phyloP scores from a whole-genome alignment of 2,113 vertebrate species.

The Gallinago jamesoni region DNA sequence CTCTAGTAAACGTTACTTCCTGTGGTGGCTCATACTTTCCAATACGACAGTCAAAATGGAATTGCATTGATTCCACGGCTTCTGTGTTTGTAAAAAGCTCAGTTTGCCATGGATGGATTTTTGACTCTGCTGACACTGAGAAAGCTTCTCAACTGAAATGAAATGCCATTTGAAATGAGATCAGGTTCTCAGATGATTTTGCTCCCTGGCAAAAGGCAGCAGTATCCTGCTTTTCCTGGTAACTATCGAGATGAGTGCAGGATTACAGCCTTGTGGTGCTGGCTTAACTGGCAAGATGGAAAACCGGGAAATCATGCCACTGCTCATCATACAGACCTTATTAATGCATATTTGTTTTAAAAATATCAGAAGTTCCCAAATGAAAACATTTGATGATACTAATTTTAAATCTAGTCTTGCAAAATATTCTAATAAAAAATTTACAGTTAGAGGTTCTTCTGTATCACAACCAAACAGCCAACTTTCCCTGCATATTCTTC shows the following conservation, averaged over 20 bases:
- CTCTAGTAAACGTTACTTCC: not conserved
- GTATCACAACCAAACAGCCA: not conserved
- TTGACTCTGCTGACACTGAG: not conserved
- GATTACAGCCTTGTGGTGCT: not conserved
- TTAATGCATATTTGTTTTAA: not conserved
- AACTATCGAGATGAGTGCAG: not conserved
- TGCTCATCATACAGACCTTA: not conserved
- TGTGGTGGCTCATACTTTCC: not conserved
- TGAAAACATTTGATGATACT: not conserved
- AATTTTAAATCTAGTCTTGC: not conserved
- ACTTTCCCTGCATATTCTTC: not conserved
- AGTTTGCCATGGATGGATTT: not conserved
- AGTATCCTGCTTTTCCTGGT: not conserved
- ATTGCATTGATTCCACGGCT: not conserved
- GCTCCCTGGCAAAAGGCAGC: not conserved
- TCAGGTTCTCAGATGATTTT: not conserved
- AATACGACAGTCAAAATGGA: not conserved
- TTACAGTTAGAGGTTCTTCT: not conserved
- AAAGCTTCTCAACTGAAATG: not conserved
- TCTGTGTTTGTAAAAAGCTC: not conserved
- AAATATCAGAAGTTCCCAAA: not conserved
- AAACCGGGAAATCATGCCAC: not conserved
- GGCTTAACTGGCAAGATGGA: not conserved
- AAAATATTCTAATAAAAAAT: not conserved
- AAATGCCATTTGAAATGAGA: not conserved